These are phyloP conservation scores for Euwallacea fornicatus DNA, from an alignment of 1,140 invertebrate genomes.

Conservation along the genomic window DNA sequence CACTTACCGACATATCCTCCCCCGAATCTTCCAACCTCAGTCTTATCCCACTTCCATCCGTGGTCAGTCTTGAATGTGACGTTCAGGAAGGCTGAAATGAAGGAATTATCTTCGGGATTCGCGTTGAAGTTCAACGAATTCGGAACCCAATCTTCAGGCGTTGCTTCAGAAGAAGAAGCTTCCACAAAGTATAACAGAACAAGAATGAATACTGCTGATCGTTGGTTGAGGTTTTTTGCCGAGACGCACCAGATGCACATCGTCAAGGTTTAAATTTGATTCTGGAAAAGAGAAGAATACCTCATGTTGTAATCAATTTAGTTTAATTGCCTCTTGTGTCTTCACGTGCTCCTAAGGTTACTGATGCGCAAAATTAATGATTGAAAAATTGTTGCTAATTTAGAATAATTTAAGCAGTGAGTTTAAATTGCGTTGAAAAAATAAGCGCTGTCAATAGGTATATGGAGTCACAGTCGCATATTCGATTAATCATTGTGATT, in stretches of 20 bases:
- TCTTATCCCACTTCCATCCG: constrained; percentile 50
- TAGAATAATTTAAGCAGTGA: too few species aligned
- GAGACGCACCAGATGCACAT: neutral
- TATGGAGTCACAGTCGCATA: neutral
- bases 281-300: neutral
- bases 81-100: constrained; percentile 53
- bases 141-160: constrained; percentile 44
- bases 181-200: constrained; percentile 9
- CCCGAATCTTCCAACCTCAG: constrained; percentile 70
- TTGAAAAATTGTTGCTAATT: too few species aligned
- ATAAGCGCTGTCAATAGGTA: constrained; percentile 6
- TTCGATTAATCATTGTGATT: constrained; percentile 25
- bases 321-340: too few species aligned
- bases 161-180: constrained; percentile 14
- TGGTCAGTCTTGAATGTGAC: constrained; percentile 51
- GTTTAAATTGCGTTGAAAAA: too few species aligned
- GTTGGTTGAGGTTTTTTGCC: neutral
- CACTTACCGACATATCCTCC: constrained; percentile 61
- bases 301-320: too few species aligned
- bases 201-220: constrained; percentile 1
- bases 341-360: too few species aligned
- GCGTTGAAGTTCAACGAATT: constrained; percentile 42
- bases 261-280: neutral
- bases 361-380: too few species aligned
- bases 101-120: constrained; percentile 44